Base-by-base conservation (phyloP, 2,797 vertebrate species). In the Micrastur ruficollis region DNA sequence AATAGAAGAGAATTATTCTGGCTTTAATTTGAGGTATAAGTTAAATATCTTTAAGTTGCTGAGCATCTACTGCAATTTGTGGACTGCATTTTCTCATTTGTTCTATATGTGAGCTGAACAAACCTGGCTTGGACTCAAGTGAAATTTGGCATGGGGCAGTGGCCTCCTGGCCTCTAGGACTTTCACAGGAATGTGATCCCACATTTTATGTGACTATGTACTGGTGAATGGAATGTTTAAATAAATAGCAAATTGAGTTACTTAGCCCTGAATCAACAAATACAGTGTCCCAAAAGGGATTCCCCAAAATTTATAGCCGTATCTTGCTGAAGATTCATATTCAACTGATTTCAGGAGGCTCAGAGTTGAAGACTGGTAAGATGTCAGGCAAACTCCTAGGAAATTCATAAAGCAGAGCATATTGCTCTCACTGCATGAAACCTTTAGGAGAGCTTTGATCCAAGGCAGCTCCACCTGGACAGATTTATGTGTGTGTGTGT, bases 201-300 rank as follows among this genome's bases (percentile, higher is more conserved):
- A 73, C 70, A 78, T 86, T 96, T 96, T 91, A 92, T 96, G 92
- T 93, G 94, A 90, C 79, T 97, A 68, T 96, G 61, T 96, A 93
- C 81, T 94, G 75, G 53, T 88, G 80, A 96, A 91, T 52, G 90
- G 92, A 96, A 96, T 96, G 96, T 73, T 92, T 96, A 96, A 95
- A 95, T 87, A 97, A 95, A 94, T 70, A 93, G 40, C 20, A 90
- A 94, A 92, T 66, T 81, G 58, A 93, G 68, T 88, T 75, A 86
- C 79, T 93, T 75, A 86, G 49, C 50, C 72, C 55, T 79, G 58
- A 83, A 91, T 86, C 93, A 97, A 96, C 84, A 97, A 96, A 92
- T 91, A 67, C 8, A 38, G 44, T 63, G 85, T 96, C 95, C 84
- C 92, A 83, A 66, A 95, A 94, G 91, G 86, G 89, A 91, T 91